Evolutionary conservation across 1,140 invertebrate species (phyloP), one percentile per base, ranked within the genome.

Genomic region (Magallana angulata): DNA sequence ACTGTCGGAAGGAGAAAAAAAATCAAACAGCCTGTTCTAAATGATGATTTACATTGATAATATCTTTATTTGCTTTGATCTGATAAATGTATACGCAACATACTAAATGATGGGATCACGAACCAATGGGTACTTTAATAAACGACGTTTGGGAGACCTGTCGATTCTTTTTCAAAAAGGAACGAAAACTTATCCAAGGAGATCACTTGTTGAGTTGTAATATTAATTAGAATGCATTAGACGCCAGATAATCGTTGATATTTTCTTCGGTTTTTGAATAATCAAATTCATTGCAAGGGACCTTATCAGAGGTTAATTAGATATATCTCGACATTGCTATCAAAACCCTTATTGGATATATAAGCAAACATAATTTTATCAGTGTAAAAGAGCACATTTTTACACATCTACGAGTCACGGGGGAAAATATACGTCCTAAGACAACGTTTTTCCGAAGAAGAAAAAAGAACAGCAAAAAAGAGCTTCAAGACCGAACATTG

Each of bases 31-130:
- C 9, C 57, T 57, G 48, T 82, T 82, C 48, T 16, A 9, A 82
- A 82, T 82, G 68, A 30, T 82, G n/a, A 82, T 82, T 57, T 82
- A 16, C 81, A 57, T 58, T 57, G 57, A 82, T 82, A 57, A 57
- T 82, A 82, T 57, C 81, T 57, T 18, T 82, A 57, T 57, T 14
- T 58, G 81, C 57, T 82, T 82, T 58, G 48, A 82, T 57, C 18
- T 57, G 48, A 57, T 58, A 82, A 57, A 80, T 30, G 14, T 80
- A 18, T 36, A 80, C 14, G 76, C 7, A 80, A 36, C 12, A 58
- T 57, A 18, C 18, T 12, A n/a, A 3, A 18, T 11, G 8, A 7
- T 8, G 57, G n/a, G 18, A n/a, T 82, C 8, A 14, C n/a, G 81
- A 18, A 57, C 18, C 48, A 18, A 82, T n/a, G n/a, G 57, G 56